phyloP scores from a whole-genome alignment of 2,797 vertebrate species.

The Falco concolor region DNA sequence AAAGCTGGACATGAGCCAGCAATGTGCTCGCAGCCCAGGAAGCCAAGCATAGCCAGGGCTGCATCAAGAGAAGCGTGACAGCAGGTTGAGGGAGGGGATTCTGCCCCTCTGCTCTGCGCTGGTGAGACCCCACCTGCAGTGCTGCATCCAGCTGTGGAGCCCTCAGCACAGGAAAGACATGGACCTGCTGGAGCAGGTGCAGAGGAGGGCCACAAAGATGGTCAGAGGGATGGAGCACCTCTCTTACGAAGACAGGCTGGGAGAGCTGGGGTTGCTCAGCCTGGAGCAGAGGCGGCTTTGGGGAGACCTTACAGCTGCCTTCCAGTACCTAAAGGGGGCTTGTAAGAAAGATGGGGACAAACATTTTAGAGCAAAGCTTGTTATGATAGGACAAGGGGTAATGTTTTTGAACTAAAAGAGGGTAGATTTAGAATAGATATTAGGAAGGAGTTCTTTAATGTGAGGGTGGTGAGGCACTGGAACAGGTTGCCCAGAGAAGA shows the following conservation, averaged over 20 bases:
- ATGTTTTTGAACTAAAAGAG: neutral
- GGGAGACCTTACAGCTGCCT: no score
- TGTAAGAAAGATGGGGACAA: neutral
- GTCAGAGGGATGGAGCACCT: no score
- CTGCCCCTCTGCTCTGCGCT: no score
- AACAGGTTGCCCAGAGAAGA: neutral
- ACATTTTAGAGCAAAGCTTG: neutral
- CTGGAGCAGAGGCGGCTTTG: no score
- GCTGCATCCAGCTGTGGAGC: no score
- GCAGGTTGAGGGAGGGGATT: neutral
- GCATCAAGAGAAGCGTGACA: neutral
- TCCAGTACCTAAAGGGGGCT: neutral
- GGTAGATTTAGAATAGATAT: neutral
- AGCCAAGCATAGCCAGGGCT: neutral
- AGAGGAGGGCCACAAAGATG: no score
- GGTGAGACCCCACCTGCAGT: neutral
- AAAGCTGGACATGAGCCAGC: fast-evolving
- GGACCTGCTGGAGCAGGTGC: no score
- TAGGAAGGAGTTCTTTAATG: neutral
- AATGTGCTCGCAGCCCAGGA: neutral
- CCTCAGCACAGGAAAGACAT: no score
- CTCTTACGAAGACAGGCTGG: no score
- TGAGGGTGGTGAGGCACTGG: neutral
- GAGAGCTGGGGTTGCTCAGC: no score
- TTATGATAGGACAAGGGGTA: neutral